phyloP scores from a whole-genome alignment of 2,797 vertebrate genomes.

The Uromys caudimaculatus region DNA sequence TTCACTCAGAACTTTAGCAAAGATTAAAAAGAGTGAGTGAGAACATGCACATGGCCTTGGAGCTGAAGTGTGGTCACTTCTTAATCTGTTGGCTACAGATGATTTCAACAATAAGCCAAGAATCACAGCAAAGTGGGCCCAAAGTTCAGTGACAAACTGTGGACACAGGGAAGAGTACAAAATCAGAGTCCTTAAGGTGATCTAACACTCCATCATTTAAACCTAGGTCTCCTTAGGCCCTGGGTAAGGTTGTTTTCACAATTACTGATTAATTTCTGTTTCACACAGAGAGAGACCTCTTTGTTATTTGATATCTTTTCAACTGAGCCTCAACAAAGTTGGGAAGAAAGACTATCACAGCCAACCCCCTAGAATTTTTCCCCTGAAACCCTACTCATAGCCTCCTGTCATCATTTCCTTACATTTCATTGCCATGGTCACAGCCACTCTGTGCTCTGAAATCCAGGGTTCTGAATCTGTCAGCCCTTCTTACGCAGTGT shows the following conservation, averaged over 20 bases:
- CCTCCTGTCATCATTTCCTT: not conserved
- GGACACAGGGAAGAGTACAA: not conserved
- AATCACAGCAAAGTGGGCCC: not conserved
- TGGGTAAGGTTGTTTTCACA: not conserved
- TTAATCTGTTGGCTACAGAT: not conserved
- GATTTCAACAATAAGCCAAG: not conserved
- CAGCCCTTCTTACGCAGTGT: not conserved
- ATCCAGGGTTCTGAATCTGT: not conserved
- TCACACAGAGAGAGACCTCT: not conserved
- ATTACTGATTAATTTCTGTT: not conserved
- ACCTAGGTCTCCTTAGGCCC: not conserved
- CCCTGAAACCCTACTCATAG: not conserved
- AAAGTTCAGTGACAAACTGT: not conserved
- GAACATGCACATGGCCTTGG: not conserved
- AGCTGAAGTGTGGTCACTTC: not conserved
- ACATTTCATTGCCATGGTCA: not conserved
- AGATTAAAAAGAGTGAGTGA: not conserved
- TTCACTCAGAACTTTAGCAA: accelerated
- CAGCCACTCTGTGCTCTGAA: not conserved
- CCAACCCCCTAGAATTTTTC: not conserved
- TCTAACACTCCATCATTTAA: not conserved
- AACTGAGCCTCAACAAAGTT: not conserved
- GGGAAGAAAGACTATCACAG: not conserved
- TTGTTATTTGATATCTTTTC: not conserved
- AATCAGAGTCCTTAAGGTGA: not conserved